These are phyloP conservation scores for Echinometra lucunter DNA, from an alignment of 53 echinoderm and acorn worm species.

Conservation along the genomic window DNA sequence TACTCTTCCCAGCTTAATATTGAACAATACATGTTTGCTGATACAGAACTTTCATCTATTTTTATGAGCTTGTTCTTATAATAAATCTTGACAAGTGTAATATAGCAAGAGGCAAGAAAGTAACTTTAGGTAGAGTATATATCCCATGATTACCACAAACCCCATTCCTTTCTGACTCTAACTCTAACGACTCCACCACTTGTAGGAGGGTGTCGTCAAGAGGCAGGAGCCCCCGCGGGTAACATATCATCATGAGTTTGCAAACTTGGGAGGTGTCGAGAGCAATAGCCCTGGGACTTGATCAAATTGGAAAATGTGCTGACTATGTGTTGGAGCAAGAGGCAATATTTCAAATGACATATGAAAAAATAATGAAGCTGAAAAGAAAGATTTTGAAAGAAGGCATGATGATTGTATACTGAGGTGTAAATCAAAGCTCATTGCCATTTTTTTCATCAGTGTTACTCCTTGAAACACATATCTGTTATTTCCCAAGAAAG, in stretches of 20 bases:
- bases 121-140: not conserved
- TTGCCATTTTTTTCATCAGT: not conserved
- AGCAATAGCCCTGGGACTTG: slow-evolving; percentile 7
- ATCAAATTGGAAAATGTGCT: slow-evolving; percentile 27
- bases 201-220: not conserved
- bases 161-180: not conserved
- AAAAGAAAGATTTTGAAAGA: not conserved
- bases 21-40: not conserved
- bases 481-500: not conserved
- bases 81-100: not conserved
- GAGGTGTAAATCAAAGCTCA: not conserved
- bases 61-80: not conserved
- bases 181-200: not conserved
- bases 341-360: not conserved
- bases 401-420: not conserved
- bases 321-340: not conserved
- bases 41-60: too few species aligned
- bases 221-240: not conserved
- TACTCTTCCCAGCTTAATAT: too few species aligned
- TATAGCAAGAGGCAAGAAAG: not conserved
- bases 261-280: slow-evolving; percentile 35
- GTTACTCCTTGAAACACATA: not conserved
- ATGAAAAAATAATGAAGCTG: not conserved
- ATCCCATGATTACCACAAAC: not conserved
- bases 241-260: slow-evolving; percentile 4